Conservation (phyloP, 2,113 vertebrate genomes). For the Andinoacara biseriatus region DNA sequence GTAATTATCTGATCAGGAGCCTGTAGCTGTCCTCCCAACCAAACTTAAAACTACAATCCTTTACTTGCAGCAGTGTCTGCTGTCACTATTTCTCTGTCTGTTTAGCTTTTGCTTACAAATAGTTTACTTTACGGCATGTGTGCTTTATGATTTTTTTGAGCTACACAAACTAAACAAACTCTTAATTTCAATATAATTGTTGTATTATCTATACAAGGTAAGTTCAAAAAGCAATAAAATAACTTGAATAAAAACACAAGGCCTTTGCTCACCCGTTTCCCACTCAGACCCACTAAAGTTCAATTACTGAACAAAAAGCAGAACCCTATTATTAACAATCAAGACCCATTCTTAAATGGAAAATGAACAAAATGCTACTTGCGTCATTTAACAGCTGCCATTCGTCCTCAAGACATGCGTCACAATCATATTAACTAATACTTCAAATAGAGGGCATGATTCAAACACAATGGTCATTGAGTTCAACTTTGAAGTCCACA, state of each 20-base stretch:
- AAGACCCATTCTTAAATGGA: not conserved
- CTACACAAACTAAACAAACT: not conserved
- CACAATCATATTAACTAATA: slow-evolving; percentile 6
- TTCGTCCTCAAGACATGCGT: slow-evolving; percentile 14
- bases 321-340: slow-evolving; percentile 32
- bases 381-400: slow-evolving; percentile 16
- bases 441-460: not conserved
- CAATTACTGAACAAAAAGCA: not conserved
- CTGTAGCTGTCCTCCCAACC: not conserved
- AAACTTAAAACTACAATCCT: not conserved
- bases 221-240: not conserved
- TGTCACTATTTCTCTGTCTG: not conserved
- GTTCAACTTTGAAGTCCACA: slow-evolving; percentile 12
- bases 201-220: not conserved
- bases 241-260: not conserved
- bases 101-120: not conserved
- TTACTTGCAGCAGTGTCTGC: not conserved
- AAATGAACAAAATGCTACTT: slow-evolving; percentile 24
- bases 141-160: not conserved
- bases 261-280: not conserved
- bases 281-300: not conserved
- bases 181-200: not conserved
- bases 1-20: not conserved
- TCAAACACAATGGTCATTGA: slow-evolving; percentile 33
- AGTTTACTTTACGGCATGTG: not conserved